Conservation (phyloP, 2,888 invertebrate species). For the Eupithecia vulgata region DNA sequence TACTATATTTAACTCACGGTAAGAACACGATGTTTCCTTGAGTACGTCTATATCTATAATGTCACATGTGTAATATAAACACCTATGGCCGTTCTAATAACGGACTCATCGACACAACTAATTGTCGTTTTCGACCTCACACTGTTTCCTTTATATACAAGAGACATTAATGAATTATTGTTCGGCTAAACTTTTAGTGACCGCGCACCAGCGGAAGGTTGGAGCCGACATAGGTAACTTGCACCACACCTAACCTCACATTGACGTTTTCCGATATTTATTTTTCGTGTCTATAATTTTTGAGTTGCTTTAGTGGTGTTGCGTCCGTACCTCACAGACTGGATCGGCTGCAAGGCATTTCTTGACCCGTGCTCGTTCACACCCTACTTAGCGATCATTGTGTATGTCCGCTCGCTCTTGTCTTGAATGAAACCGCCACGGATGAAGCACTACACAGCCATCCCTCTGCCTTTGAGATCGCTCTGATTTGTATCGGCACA, state of each 20-base stretch:
- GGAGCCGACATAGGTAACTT: constrained; percentile 89
- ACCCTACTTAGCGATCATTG: constrained; percentile 81
- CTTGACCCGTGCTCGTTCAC: constrained; percentile 82
- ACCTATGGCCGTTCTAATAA: constrained; percentile 55
- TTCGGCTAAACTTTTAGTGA: constrained; percentile 86
- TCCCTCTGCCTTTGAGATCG: constrained; percentile 78
- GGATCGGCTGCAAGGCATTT: constrained; percentile 82
- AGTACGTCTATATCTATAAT: constrained; percentile 56
- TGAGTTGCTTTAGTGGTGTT: constrained; percentile 85
- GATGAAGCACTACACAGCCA: constrained; percentile 78
- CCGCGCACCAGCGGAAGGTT: constrained; percentile 89
- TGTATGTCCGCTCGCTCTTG: constrained; percentile 82
- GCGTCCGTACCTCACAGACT: constrained; percentile 83
- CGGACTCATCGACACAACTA: constrained; percentile 65
- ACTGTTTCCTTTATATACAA: constrained; percentile 69
- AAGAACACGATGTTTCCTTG: constrained; percentile 58
- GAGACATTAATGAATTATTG: constrained; percentile 79
- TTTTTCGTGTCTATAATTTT: constrained; percentile 82
- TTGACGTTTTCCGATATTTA: constrained; percentile 81
- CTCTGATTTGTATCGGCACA: constrained; percentile 71
- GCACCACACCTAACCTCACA: constrained; percentile 84
- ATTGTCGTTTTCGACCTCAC: constrained; percentile 61
- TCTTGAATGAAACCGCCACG: constrained; percentile 76
- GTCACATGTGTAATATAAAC: constrained; percentile 62
- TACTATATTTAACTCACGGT: constrained; percentile 56